phyloP scores from a whole-genome alignment of 2,113 vertebrate species.

The rat (Rattus norvegicus) region GRCr8 NC_086038.1:11550001-11550500 shows the following conservation, averaged over 20 bases:
- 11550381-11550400: background rate
- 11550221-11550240: background rate
- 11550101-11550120: background rate
- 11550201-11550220: too few relatives aligned
- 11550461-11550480: too few relatives aligned
- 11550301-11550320: background rate
- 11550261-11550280: background rate
- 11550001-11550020: too few relatives aligned
- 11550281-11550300: background rate
- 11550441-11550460: too few relatives aligned
- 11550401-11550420: too few relatives aligned
- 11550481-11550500: background rate
- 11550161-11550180: background rate
- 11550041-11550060: rapidly evolving
- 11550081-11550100: background rate
- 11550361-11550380: background rate
- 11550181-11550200: background rate
- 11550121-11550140: background rate
- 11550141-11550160: background rate
- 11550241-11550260: background rate
- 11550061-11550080: too few relatives aligned
- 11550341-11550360: background rate
- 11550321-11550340: background rate
- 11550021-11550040: rapidly evolving
- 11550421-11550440: too few relatives aligned